A percentile compares a stretch with the other conserved stretches of the same genome.
Conservation (phyloP, 2,888 invertebrate genomes). For the Mycalesis mineus region DNA sequence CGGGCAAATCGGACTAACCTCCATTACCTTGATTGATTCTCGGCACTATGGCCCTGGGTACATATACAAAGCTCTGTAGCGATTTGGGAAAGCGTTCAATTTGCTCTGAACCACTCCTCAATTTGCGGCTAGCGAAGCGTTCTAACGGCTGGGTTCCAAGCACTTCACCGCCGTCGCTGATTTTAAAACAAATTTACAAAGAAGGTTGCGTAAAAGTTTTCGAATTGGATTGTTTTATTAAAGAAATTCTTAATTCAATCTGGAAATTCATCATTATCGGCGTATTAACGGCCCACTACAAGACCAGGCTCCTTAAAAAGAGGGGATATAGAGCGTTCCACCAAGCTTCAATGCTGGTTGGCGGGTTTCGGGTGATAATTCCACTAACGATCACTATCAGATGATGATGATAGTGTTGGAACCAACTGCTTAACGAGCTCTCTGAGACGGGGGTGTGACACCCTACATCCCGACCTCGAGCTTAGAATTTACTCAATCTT, state of each 20-base stretch:
- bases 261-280: no score
- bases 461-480: no score
- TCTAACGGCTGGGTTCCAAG: constrained; percentile 32
- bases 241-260: background rate
- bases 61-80: constrained; percentile 70
- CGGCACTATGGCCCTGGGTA: constrained; percentile 58
- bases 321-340: no score
- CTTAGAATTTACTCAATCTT: no score
- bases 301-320: no score
- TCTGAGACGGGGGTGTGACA: no score
- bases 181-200: background rate
- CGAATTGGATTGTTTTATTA: background rate
- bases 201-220: background rate
- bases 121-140: constrained; percentile 54
- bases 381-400: no score
- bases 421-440: no score
- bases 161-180: background rate
- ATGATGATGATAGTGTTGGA: no score
- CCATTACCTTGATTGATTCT: constrained; percentile 75
- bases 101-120: constrained; percentile 43
- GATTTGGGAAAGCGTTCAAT: constrained; percentile 44
- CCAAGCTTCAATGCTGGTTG: no score
- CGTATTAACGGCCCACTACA: no score
- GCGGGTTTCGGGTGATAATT: no score
- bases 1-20: constrained; percentile 63